A percentile compares a stretch with the other conserved stretches of the same genome.
Evolutionary conservation across 2,797 vertebrate species (phyloP).

Genomic region (Cyprinodon diabolis): DNA sequence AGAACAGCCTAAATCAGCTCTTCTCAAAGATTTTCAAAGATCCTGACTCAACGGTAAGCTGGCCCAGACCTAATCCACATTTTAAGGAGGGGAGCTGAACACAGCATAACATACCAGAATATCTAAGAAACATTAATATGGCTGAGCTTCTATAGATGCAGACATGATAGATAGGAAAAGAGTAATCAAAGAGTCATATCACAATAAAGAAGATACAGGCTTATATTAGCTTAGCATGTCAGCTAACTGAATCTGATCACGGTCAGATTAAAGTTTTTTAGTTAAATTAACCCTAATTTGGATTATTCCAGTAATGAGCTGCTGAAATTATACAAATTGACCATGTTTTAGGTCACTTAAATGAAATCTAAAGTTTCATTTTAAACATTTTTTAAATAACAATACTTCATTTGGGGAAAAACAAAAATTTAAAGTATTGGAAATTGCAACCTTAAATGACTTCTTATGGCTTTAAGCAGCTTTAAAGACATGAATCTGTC

Average conservation of each 20-base stretch:
- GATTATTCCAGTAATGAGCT: neutral
- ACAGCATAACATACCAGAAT: neutral
- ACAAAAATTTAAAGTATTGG: neutral
- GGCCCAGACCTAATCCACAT: neutral
- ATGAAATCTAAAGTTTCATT: too few species aligned
- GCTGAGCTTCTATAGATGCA: neutral
- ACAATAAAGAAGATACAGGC: neutral
- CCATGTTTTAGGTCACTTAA: neutral
- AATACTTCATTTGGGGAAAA: neutral
- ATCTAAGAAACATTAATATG: neutral
- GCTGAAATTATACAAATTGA: neutral
- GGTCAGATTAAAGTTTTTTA: neutral
- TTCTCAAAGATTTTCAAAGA: neutral
- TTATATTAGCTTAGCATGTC: neutral
- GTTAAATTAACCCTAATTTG: neutral
- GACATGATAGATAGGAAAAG: neutral
- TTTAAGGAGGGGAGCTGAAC: neutral
- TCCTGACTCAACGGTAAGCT: neutral
- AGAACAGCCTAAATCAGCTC: conserved; percentile 18
- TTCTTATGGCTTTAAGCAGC: neutral
- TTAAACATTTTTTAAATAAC: neutral
- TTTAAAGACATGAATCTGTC: neutral
- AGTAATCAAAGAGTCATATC: neutral
- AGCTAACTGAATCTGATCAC: too few species aligned
- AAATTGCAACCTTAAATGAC: neutral